A percentile compares a stretch with the other conserved stretches of the same genome.
These are phyloP conservation scores for Atractosteus spatula DNA, from an alignment of 2,113 vertebrate genomes.

Conservation along the genomic window DNA sequence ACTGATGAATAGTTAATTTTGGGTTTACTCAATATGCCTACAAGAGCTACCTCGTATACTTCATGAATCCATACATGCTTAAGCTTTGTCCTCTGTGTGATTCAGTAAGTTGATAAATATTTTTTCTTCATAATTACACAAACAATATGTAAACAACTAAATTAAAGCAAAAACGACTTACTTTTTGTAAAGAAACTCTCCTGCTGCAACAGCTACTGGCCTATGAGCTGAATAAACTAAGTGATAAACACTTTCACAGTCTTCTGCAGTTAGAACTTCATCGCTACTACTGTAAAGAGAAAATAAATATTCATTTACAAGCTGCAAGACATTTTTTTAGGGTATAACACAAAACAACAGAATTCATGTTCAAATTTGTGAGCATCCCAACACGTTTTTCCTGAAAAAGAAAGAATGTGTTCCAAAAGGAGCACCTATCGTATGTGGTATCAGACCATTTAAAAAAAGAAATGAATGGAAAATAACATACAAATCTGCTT, in stretches of 20 bases:
- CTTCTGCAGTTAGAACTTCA: constrained; percentile 94
- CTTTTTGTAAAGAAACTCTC: constrained; percentile 98
- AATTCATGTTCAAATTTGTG: neutral
- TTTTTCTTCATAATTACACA: no score
- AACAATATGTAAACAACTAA: no score
- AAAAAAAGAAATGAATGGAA: neutral
- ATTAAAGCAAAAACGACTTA: constrained; percentile 55
- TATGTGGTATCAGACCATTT: no score
- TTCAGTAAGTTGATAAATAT: no score
- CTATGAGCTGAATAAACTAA: constrained; percentile 97
- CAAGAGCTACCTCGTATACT: no score
- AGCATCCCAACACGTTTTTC: no score
- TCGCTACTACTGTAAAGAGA: constrained; percentile 84
- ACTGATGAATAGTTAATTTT: no score
- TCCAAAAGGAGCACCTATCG: no score
- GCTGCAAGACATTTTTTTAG: neutral
- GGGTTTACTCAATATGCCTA: no score
- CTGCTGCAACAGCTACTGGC: constrained; percentile 92
- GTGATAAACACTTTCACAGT: constrained; percentile 98
- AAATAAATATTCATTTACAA: constrained; percentile 30
- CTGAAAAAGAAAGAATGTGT: no score
- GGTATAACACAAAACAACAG: neutral
- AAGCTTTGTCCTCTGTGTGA: no score
- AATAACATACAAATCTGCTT: neutral
- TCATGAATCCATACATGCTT: no score